Conservation (phyloP, 2,888 invertebrate genomes). For the Pimpla rufipes region DNA sequence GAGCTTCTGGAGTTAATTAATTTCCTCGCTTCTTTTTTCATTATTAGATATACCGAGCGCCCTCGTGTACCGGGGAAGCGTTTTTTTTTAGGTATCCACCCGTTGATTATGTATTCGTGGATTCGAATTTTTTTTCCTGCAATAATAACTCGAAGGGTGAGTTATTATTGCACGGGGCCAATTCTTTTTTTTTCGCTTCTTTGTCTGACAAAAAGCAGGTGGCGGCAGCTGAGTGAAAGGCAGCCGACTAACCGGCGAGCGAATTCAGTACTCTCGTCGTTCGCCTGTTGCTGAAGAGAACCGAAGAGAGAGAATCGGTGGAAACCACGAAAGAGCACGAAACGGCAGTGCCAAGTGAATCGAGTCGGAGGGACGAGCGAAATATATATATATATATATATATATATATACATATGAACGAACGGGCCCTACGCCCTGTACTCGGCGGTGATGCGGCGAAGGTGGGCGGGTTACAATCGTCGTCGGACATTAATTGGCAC, state of each 20-base stretch:
- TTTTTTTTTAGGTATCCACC: conserved; percentile 29
- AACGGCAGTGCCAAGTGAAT: conserved; percentile 41
- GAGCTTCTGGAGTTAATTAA: conserved; percentile 65
- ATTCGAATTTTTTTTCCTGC: conserved; percentile 27
- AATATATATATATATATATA: conserved; percentile 28
- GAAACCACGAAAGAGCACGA: conserved; percentile 48
- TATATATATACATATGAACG: conserved; percentile 25
- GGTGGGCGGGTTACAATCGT: conserved; percentile 75
- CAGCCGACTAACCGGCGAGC: neutral
- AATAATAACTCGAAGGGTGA: conserved; percentile 20
- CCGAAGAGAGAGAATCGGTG: conserved; percentile 47
- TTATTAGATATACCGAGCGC: conserved; percentile 47
- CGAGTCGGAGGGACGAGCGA: conserved; percentile 35
- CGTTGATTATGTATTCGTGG: conserved; percentile 61
- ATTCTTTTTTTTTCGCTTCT: conserved; percentile 19
- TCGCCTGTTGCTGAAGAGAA: conserved; percentile 59
- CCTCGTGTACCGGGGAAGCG: conserved; percentile 2
- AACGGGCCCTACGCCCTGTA: neutral
- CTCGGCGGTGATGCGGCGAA: conserved; percentile 59
- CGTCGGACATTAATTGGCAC: conserved; percentile 85
- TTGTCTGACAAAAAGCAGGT: conserved; percentile 33
- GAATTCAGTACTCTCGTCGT: conserved; percentile 14
- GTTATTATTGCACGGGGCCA: conserved; percentile 25
- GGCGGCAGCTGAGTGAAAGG: conserved; percentile 18
- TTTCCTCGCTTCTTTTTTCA: conserved; percentile 53